These are phyloP conservation scores for Cerastis leucographa DNA, from an alignment of 2,888 invertebrate species.

Conservation along the genomic window DNA sequence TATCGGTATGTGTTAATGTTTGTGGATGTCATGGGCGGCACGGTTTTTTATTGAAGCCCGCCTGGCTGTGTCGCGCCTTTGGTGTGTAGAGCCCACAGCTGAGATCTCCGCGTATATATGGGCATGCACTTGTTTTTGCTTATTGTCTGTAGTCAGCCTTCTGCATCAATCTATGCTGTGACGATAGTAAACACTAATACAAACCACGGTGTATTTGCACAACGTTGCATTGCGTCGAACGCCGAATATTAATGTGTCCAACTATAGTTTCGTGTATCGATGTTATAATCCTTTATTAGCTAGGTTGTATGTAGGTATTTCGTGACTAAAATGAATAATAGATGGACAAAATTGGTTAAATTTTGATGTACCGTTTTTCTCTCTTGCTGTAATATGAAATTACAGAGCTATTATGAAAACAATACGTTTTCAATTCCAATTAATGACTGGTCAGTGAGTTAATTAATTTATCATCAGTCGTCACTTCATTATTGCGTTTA, in stretches of 20 bases:
- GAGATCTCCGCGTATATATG: not conserved
- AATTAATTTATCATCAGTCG: not conserved
- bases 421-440: not conserved
- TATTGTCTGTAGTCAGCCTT: not conserved
- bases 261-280: slow-evolving; percentile 46
- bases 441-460: not conserved
- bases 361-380: not conserved
- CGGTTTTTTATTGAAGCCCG: not conserved
- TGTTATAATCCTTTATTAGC: slow-evolving; percentile 44
- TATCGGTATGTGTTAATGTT: no score
- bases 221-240: slow-evolving; percentile 71
- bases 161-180: not conserved
- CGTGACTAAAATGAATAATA: slow-evolving; percentile 11
- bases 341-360: not conserved
- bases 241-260: slow-evolving; percentile 77
- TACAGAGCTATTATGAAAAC: not conserved
- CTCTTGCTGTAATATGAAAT: not conserved
- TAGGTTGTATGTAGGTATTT: not conserved
- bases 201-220: slow-evolving; percentile 77
- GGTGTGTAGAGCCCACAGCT: not conserved
- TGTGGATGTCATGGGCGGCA: no score
- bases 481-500: not conserved
- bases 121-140: not conserved
- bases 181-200: slow-evolving; percentile 75
- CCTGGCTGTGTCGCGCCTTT: not conserved